phyloP scores from a whole-genome alignment of 2,797 vertebrate species.

The Psittacula echo region DNA sequence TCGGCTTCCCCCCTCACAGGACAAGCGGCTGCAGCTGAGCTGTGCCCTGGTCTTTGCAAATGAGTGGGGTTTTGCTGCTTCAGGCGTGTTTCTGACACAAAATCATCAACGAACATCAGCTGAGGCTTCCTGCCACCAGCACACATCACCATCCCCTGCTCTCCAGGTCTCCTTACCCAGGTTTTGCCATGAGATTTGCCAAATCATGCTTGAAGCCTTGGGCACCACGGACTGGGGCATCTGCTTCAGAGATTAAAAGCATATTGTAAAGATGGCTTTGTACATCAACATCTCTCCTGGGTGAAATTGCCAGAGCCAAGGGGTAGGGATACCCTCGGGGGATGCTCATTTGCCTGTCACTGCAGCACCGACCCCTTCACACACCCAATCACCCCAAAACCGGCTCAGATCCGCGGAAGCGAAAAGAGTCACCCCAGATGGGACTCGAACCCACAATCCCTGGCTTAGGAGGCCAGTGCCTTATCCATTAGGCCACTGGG shows the following conservation, averaged over 20 bases:
- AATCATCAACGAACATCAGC: too few relatives aligned
- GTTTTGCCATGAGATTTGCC: fast-evolving
- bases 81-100: fast-evolving
- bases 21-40: neutral
- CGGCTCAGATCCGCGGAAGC: fast-evolving
- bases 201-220: neutral
- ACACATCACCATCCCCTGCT: fast-evolving
- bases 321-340: fast-evolving
- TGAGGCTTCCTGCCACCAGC: neutral
- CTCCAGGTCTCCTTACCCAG: fast-evolving
- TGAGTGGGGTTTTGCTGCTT: fast-evolving
- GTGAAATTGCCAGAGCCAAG: fast-evolving
- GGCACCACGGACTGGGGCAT: fast-evolving
- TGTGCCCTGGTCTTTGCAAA: neutral
- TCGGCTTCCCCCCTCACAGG: neutral
- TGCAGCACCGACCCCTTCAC: neutral
- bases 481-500: slow-evolving; percentile 45
- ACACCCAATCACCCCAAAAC: neutral
- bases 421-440: slow-evolving; percentile 12
- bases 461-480: slow-evolving; percentile 62
- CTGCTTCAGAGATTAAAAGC: neutral
- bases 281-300: fast-evolving
- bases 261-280: fast-evolving
- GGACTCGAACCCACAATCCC: slow-evolving; percentile 56
- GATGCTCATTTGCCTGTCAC: neutral